Base-by-base conservation (phyloP, 2,113 vertebrate species). In the Lampris megalopsis region DNA sequence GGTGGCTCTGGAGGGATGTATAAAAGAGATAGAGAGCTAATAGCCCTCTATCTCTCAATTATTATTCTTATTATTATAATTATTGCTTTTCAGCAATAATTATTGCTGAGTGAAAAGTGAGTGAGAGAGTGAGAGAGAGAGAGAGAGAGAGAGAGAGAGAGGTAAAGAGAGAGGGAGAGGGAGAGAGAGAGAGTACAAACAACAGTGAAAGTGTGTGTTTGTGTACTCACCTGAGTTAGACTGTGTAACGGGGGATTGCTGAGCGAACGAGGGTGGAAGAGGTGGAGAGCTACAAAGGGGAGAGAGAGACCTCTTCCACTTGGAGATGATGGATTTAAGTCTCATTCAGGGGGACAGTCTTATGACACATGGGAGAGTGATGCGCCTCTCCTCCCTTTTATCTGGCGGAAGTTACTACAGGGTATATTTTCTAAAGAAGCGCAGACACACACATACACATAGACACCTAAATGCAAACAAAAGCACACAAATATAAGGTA, bases 241-340 rank as follows among this genome's bases (percentile, higher is more conserved):
- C 10, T 7, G 1, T 35, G 24, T 35, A 24, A 36, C n/a, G 24
- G 67, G 4, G 38, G 35, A 47, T 7, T 3, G 9, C 5, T 3
- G n/a, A 10, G 45, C 36, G n/a, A 40, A 35, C 8, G 53, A 56
- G 53, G 4, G 53, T 24, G 53, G 1, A n/a, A 57, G 24, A 35
- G 54, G 6, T 13, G 24, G n/a, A 24, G n/a, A 56, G 53, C 13
- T 11, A 24, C 1, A 24, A 6, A 56, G 53, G 6, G 53, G 54
- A 49, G 3, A 53, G 50, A 53, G 50, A 9, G 71, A 67, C 48
- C 66, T 71, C 80, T 81, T 83, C 57, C 75, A 83, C 10, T 89
- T 86, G 88, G 74, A 91, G 77, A 78, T 90, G 87, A 92, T 91
- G 81, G 84, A 92, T 93, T 92, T 87, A 83, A 83, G 66, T 75